These are phyloP conservation scores for Caenorhabditis parvicauda DNA, from an alignment of 2,888 invertebrate genomes.

Conservation along the genomic window DNA sequence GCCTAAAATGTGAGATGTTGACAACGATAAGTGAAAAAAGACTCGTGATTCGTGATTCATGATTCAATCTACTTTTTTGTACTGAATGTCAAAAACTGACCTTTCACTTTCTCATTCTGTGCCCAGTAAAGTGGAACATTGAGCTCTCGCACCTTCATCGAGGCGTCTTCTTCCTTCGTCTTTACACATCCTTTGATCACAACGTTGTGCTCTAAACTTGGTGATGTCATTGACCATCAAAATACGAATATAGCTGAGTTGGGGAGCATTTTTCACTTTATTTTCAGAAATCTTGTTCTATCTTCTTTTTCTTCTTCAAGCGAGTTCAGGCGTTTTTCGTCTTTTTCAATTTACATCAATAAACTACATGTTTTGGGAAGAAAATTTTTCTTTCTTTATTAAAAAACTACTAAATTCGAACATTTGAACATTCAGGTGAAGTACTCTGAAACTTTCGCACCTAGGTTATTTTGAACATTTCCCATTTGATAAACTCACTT, in stretches of 20 bases:
- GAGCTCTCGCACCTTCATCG: conserved; percentile 49
- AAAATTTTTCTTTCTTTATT: no score
- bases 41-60: no score
- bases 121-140: conserved; percentile 46
- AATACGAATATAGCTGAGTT: background rate
- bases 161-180: conserved; percentile 44
- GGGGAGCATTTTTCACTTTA: background rate
- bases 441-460: no score
- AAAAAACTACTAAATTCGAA: no score
- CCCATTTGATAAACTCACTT: conserved; percentile 18
- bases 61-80: no score
- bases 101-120: conserved; percentile 42
- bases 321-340: no score
- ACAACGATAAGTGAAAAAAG: no score
- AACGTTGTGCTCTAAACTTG: conserved; percentile 37
- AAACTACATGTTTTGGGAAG: no score
- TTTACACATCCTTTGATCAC: conserved; percentile 50
- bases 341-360: no score
- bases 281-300: background rate
- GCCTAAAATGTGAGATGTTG: no score
- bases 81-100: conserved; percentile 19
- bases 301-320: background rate
- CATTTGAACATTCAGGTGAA: no score
- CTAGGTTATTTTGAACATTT: background rate
- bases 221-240: background rate